Evolutionary conservation across 2,113 vertebrate species (phyloP).

Genomic region (Panurus biarmicus): DNA sequence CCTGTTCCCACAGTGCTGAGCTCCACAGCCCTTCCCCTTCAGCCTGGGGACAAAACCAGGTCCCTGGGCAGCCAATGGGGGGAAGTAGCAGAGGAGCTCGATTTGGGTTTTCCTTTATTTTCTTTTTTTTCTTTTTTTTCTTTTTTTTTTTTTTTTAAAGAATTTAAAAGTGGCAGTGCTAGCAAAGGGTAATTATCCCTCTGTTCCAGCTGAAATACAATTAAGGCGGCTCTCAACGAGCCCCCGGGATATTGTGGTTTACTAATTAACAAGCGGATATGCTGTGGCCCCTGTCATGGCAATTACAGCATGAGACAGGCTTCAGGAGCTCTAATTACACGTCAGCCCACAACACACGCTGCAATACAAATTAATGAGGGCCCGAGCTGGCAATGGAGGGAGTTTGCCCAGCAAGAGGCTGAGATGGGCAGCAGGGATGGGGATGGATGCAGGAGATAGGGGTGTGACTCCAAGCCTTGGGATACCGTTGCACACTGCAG

Average conservation of each 20-base stretch:
- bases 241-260: slow-evolving; percentile 74
- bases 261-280: slow-evolving; percentile 80
- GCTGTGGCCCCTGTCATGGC: slow-evolving; percentile 69
- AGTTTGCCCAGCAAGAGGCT: slow-evolving; percentile 7
- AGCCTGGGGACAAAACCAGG: not conserved
- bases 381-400: not conserved
- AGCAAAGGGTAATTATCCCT: slow-evolving; percentile 71
- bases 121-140: not conserved
- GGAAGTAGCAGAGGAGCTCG: not conserved
- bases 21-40: not conserved
- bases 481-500: accelerated
- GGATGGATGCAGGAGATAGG: not conserved
- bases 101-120: not conserved
- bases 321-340: slow-evolving; percentile 62
- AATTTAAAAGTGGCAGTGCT: slow-evolving; percentile 66
- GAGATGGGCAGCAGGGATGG: not conserved
- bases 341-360: slow-evolving; percentile 43
- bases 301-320: slow-evolving; percentile 73
- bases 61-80: not conserved
- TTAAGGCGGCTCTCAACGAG: slow-evolving; percentile 69
- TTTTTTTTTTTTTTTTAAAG: not conserved
- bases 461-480: not conserved
- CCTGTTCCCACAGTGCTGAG: accelerated
- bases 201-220: slow-evolving; percentile 76
- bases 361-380: slow-evolving; percentile 60